These are phyloP conservation scores for Tribolium madens DNA, from an alignment of 1,140 invertebrate species.

Conservation along the genomic window DNA sequence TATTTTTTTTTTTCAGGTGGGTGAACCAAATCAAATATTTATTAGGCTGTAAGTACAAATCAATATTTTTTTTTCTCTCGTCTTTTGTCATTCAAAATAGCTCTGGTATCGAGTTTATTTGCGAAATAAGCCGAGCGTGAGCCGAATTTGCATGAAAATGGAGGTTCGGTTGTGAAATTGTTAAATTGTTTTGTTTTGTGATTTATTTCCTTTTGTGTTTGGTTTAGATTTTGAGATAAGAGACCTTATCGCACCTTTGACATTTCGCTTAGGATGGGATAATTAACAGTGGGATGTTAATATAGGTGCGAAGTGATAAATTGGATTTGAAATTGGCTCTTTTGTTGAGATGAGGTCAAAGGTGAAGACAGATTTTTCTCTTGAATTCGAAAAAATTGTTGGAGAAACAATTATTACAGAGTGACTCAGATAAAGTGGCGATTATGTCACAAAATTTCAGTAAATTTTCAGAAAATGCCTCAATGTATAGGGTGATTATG, in stretches of 20 bases:
- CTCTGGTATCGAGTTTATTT: neutral
- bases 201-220: neutral
- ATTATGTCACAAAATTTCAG: no score
- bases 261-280: neutral
- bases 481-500: no score
- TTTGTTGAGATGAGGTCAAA: no score
- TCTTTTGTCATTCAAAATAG: neutral
- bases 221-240: neutral
- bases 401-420: no score
- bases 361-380: no score
- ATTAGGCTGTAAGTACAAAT: neutral
- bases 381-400: no score
- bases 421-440: no score
- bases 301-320: no score
- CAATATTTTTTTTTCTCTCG: neutral
- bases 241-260: neutral
- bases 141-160: neutral
- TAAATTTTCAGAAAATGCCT: no score
- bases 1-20: neutral
- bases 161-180: no score
- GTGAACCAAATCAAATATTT: neutral
- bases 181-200: neutral
- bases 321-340: no score
- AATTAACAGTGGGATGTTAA: neutral
- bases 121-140: neutral